Conservation (phyloP, 2,113 vertebrate species). For the Scatophagus argus region DNA sequence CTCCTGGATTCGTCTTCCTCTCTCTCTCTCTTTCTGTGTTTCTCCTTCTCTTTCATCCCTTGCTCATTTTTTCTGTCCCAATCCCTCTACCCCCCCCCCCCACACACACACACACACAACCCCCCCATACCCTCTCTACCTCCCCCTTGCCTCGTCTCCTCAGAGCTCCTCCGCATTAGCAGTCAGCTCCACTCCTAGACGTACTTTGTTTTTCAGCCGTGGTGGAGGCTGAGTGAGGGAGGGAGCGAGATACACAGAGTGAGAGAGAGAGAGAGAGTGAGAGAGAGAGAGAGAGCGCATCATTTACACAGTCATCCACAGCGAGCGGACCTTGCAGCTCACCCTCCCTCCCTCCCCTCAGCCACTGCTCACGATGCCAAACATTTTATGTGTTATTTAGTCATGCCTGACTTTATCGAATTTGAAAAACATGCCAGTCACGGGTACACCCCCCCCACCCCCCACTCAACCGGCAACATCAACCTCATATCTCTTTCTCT, state of each 20-base stretch:
- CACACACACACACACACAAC: slow-evolving; percentile 1
- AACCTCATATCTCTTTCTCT: slow-evolving; percentile 9
- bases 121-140: background rate
- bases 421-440: slow-evolving; percentile 82
- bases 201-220: slow-evolving; percentile 83
- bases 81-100: slow-evolving; percentile 39
- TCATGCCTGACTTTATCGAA: slow-evolving; percentile 84
- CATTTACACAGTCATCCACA: slow-evolving; percentile 75
- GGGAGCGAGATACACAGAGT: slow-evolving; percentile 37
- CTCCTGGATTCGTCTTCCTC: slow-evolving; percentile 38
- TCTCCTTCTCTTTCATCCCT: slow-evolving; percentile 60
- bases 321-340: slow-evolving; percentile 57
- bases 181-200: slow-evolving; percentile 81
- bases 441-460: slow-evolving; percentile 36
- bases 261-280: slow-evolving; percentile 34
- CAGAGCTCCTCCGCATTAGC: slow-evolving; percentile 79
- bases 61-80: slow-evolving; percentile 65
- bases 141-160: slow-evolving; percentile 61
- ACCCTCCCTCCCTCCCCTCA: slow-evolving; percentile 36
- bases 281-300: slow-evolving; percentile 64
- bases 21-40: slow-evolving; percentile 9
- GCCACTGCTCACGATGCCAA: slow-evolving; percentile 73
- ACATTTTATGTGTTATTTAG: slow-evolving; percentile 84
- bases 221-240: slow-evolving; percentile 67
- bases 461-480: slow-evolving; percentile 23